Evolutionary conservation across 1,140 invertebrate species (phyloP).

Genomic region (Brachionus rotundiformis): DNA sequence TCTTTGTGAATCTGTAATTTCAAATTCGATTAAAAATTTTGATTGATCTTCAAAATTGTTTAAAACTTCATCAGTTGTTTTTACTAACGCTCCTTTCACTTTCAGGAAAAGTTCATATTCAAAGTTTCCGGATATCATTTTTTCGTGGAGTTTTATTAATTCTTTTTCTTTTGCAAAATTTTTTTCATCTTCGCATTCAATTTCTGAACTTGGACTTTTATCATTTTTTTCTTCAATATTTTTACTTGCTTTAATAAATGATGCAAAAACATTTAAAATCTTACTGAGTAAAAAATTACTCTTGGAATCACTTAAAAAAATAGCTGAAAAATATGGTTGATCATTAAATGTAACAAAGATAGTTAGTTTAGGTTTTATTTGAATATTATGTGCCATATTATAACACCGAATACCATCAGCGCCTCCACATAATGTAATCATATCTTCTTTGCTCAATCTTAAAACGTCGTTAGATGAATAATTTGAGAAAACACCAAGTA

Average conservation of each 20-base stretch:
- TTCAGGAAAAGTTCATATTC: constrained; percentile 30
- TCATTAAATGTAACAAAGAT: constrained; percentile 4
- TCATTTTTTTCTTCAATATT: not conserved
- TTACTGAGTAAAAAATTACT: not conserved
- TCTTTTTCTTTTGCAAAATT: not conserved
- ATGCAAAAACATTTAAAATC: not conserved
- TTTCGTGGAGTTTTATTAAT: not conserved
- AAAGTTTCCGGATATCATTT: not conserved
- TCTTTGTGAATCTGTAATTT: not conserved
- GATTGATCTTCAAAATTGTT: constrained; percentile 39
- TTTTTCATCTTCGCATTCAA: not conserved
- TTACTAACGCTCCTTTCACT: constrained; percentile 18
- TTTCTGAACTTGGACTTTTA: not conserved
- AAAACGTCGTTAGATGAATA: constrained; percentile 43
- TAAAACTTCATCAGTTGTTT: constrained; percentile 35
- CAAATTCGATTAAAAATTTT: constrained; percentile 37
- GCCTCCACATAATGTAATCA: constrained; percentile 19
- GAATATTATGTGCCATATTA: constrained; percentile 41
- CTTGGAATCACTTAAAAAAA: constrained; percentile 35
- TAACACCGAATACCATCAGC: constrained; percentile 30
- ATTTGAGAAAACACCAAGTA: not conserved
- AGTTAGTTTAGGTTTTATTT: constrained; percentile 44
- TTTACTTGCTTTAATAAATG: not conserved
- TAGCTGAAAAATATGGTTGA: constrained; percentile 14
- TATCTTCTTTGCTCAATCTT: constrained; percentile 34